Evolutionary conservation across 1,140 invertebrate genomes (phyloP).

Genomic region (Lordiphosa collinella): DNA sequence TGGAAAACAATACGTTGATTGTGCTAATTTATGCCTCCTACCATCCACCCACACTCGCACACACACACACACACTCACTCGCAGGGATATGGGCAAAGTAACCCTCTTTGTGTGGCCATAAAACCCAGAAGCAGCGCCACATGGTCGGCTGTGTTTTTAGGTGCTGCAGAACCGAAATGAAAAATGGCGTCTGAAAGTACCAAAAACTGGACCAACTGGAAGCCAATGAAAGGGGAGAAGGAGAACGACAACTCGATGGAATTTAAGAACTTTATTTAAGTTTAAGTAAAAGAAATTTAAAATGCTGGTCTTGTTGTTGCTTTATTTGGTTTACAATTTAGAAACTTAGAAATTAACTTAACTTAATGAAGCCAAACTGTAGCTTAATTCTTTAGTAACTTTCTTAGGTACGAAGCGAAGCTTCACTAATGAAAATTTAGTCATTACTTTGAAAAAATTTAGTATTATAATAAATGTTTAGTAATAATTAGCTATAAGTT

Average conservation of each 20-base stretch:
- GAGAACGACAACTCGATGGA: background rate
- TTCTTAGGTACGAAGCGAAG: too few relatives aligned
- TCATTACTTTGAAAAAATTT: too few relatives aligned
- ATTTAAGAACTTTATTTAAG: background rate
- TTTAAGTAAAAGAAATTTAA: background rate
- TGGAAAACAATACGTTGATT: slow-evolving; percentile 77
- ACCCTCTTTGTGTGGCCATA: slow-evolving; percentile 43
- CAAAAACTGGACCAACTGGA: slow-evolving; percentile 43
- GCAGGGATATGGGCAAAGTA: slow-evolving; percentile 9
- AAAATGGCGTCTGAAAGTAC: slow-evolving; percentile 59
- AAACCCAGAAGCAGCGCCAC: slow-evolving; percentile 65
- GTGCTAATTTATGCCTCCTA: slow-evolving; percentile 72
- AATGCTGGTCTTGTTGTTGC: too few relatives aligned
- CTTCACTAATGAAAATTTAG: too few relatives aligned
- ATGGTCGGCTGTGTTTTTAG: slow-evolving; percentile 70
- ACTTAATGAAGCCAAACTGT: too few relatives aligned
- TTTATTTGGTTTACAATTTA: too few relatives aligned
- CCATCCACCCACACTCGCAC: background rate
- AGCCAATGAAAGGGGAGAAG: background rate
- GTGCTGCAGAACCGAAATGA: slow-evolving; percentile 46
- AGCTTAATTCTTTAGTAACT: too few relatives aligned
- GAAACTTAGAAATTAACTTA: too few relatives aligned
- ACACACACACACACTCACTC: slow-evolving; percentile 9
- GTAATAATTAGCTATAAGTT: too few relatives aligned
- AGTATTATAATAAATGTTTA: too few relatives aligned